phyloP scores from a whole-genome alignment of 2,797 vertebrate species.

The Salmo trutta region DNA sequence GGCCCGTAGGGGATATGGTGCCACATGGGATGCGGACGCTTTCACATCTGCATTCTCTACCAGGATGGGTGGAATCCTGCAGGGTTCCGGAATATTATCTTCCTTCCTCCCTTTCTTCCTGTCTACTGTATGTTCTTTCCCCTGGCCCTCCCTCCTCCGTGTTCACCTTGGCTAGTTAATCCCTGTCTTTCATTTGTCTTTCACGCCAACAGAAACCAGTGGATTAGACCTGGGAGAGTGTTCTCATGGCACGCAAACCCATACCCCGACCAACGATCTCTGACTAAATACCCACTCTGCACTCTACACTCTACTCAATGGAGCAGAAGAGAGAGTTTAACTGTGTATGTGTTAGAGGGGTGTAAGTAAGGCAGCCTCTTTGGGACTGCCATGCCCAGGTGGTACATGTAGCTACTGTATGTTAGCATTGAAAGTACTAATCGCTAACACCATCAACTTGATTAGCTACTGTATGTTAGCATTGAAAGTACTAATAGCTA shows the following conservation, averaged over 20 bases:
- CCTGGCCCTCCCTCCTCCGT: constrained; percentile 52
- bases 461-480: not conserved
- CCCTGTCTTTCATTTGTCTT: constrained; percentile 62
- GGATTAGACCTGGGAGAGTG: constrained; percentile 62
- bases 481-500: not conserved
- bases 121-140: constrained; percentile 51
- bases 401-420: not conserved
- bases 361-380: not conserved
- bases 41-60: not conserved
- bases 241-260: too few relatives aligned
- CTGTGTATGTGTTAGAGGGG: constrained; percentile 40
- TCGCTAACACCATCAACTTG: not conserved
- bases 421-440: not conserved
- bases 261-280: constrained; percentile 17
- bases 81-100: not conserved
- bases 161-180: constrained; percentile 72
- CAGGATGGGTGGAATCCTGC: not conserved
- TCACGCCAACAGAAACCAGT: constrained; percentile 66
- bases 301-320: constrained; percentile 16
- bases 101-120: not conserved
- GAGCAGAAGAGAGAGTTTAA: not conserved
- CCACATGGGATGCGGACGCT: not conserved
- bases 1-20: not conserved
- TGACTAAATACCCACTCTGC: constrained; percentile 33
- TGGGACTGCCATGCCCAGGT: not conserved